Evolutionary conservation across 1,140 invertebrate genomes (phyloP).

Genomic region (Meloidogyne hapla): DNA sequence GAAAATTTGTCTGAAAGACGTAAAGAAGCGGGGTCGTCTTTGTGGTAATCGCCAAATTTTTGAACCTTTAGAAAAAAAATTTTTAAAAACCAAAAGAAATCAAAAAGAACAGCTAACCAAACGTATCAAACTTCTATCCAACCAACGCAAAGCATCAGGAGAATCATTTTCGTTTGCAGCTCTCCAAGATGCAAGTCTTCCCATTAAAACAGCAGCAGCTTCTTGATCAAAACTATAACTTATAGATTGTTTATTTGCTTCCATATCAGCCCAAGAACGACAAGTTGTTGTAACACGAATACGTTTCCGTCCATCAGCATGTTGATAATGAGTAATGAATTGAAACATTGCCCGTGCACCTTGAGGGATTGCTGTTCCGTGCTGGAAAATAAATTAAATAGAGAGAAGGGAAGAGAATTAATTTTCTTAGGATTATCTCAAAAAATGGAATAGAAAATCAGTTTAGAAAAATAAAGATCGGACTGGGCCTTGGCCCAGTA

Average conservation of each 20-base stretch:
- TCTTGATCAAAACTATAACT: slow-evolving; percentile 72
- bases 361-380: slow-evolving; percentile 88
- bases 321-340: slow-evolving; percentile 97
- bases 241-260: slow-evolving; percentile 68
- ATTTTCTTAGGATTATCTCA: slow-evolving; percentile 6
- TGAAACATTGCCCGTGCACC: slow-evolving; percentile 93
- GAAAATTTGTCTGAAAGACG: slow-evolving; percentile 92
- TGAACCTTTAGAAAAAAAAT: slow-evolving; percentile 77
- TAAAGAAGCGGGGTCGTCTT: slow-evolving; percentile 95
- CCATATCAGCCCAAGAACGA: slow-evolving; percentile 75
- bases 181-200: slow-evolving; percentile 88
- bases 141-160: slow-evolving; percentile 93
- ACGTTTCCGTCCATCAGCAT: slow-evolving; percentile 88
- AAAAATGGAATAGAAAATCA: no score
- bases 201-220: slow-evolving; percentile 92
- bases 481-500: no score
- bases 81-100: neutral
- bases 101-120: slow-evolving; percentile 72
- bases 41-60: slow-evolving; percentile 96
- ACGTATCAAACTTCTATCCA: slow-evolving; percentile 94
- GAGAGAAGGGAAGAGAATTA: slow-evolving; percentile 40
- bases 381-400: slow-evolving; percentile 68
- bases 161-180: slow-evolving; percentile 90
- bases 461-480: no score
- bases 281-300: slow-evolving; percentile 94